Evolutionary conservation across 2,888 invertebrate genomes (phyloP), one percentile per base, ranked within the genome.

Genomic region (Fragum whitleyi): DNA sequence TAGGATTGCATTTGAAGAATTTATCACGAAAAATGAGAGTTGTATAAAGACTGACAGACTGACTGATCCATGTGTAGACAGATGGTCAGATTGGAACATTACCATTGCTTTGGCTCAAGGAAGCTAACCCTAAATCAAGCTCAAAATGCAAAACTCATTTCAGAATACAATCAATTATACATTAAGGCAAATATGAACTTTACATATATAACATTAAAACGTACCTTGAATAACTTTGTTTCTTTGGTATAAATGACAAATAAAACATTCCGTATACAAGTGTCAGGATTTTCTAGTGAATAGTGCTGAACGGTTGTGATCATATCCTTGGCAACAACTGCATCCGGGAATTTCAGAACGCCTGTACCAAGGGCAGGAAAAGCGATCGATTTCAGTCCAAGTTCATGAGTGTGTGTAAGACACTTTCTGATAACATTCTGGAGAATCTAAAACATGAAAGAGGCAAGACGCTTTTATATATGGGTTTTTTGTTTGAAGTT

Each of bases 231-330:
- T 16, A 74, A 62, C n/a, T 55, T 19, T 5, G 16, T 36, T 47
- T 82, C 76, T 21, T n/a, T 26, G 0, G 73, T 62, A 42, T 73
- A 78, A 7, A 82, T 71, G 1, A 82, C 73, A 62, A 82, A 75
- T 36, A 39, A 39, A 11, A 65, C 65, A 3, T 65, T 65, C 16
- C 23, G 21, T 14, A 65, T 65, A 32, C 65, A 23, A 14, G 42
- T 42, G n/a, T 65, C 9, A 21, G 39, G 65, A 26, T 39, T 65
- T n/a, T 65, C 65, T 23, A 14, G 39, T 16, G 9, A 16, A 23
- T 65, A 42, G 1, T 39, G 42, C 7, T 42, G 39, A 19, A 42
- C 26, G 23, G 65, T 42, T 11, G 6, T 23, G 0, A 65, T 65
- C 65, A 65, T 65, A 2, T 65, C 65, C 23, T 2, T 11, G 7